These are phyloP conservation scores for Thunnus albacares DNA, from an alignment of 2,797 vertebrate genomes.

Conservation along the genomic window DNA sequence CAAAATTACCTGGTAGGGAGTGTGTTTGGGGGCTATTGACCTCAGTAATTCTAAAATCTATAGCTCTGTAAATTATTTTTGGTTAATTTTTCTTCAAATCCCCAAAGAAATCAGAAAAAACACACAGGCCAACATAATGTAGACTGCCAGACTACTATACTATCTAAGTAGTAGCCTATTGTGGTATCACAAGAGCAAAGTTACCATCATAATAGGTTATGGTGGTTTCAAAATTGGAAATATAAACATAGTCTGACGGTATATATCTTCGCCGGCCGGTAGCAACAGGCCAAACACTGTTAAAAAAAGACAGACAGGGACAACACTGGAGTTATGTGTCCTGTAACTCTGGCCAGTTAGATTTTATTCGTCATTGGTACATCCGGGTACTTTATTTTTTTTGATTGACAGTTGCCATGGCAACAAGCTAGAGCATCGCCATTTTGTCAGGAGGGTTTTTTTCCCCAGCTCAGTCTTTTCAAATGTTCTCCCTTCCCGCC, in stretches of 20 bases:
- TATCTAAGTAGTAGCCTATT: not conserved
- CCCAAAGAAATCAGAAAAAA: not conserved
- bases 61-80: not conserved
- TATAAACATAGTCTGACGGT: not conserved
- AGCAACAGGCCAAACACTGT: constrained; percentile 55
- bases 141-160: too few species aligned
- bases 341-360: constrained; percentile 72
- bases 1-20: too few species aligned
- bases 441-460: constrained; percentile 90
- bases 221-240: not conserved
- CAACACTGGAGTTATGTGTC: constrained; percentile 55
- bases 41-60: not conserved
- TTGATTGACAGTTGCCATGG: constrained; percentile 91
- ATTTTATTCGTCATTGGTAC: constrained; percentile 86
- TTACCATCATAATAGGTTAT: not conserved
- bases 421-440: constrained; percentile 89
- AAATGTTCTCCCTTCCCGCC: constrained; percentile 90
- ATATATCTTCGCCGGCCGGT: constrained; percentile 14
- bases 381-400: constrained; percentile 84
- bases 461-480: constrained; percentile 85
- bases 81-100: not conserved
- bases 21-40: not conserved
- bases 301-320: constrained; percentile 45
- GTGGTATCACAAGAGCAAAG: not conserved
- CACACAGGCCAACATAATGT: not conserved